phyloP scores from a whole-genome alignment of 2,797 vertebrate genomes.

The Enteromius fasciolatus region DNA sequence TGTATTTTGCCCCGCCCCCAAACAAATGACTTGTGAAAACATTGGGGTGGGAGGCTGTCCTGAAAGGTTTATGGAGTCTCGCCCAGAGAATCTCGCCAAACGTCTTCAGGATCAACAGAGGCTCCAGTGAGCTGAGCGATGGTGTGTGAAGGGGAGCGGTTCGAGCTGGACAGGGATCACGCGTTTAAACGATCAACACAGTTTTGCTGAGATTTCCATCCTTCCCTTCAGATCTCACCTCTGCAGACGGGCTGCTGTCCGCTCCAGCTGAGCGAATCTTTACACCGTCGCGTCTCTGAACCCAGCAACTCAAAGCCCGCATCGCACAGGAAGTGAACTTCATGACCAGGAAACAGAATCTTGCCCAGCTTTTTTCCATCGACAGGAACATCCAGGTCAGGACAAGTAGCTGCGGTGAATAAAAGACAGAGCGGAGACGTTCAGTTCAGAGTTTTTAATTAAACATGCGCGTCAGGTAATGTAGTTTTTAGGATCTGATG shows the following conservation, averaged over 20 bases:
- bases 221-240: constrained; percentile 66
- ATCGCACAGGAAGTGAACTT: constrained; percentile 85
- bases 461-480: neutral
- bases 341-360: constrained; percentile 75
- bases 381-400: constrained; percentile 70
- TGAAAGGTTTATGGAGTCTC: too few species aligned
- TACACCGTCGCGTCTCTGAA: constrained; percentile 81
- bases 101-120: too few species aligned
- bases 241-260: constrained; percentile 80
- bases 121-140: too few species aligned
- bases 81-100: too few species aligned
- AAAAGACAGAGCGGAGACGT: neutral
- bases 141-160: too few species aligned
- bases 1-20: too few species aligned
- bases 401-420: constrained; percentile 76
- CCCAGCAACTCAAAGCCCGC: constrained; percentile 81
- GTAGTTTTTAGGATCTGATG: neutral
- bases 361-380: constrained; percentile 83
- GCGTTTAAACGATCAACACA: too few species aligned
- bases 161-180: too few species aligned
- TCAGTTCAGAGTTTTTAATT: neutral
- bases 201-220: too few species aligned
- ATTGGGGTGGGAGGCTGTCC: too few species aligned
- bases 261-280: constrained; percentile 81
- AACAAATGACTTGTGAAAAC: too few species aligned